phyloP scores from a whole-genome alignment of 2,888 invertebrate species.

The Dicycla oo region DNA sequence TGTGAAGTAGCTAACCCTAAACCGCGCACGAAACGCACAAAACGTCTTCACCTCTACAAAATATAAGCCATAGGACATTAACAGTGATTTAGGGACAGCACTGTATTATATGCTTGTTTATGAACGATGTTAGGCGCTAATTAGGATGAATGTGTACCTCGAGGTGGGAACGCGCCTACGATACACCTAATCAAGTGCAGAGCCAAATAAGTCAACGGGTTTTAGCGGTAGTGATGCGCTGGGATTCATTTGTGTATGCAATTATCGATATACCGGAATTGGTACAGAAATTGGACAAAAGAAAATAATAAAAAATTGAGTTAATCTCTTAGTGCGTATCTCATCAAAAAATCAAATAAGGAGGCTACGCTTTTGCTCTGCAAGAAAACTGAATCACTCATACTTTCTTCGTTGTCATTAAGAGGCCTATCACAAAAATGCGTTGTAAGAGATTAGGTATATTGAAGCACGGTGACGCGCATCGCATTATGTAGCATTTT shows the following conservation, averaged over 20 bases:
- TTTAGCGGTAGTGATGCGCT: conserved; percentile 60
- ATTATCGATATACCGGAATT: not conserved
- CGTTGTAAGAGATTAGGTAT: no score
- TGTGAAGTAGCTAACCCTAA: not conserved
- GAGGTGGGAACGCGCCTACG: conserved; percentile 80
- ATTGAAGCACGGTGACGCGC: no score
- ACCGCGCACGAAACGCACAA: not conserved
- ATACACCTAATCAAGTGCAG: conserved; percentile 75
- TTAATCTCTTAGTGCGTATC: no score
- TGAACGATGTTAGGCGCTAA: conserved; percentile 68
- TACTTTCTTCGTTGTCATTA: no score
- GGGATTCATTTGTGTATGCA: not conserved
- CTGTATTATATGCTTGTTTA: conserved; percentile 53
- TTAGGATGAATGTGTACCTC: conserved; percentile 77
- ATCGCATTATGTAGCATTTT: no score
- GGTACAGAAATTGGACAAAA: not conserved
- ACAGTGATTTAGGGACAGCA: conserved; percentile 51
- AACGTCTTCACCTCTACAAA: conserved; percentile 14
- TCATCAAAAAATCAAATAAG: not conserved
- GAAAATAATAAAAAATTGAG: no score
- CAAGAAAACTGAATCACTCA: no score
- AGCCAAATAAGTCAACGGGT: conserved; percentile 77
- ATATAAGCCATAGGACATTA: conserved; percentile 30
- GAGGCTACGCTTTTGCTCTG: not conserved
- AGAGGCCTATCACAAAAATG: no score